Evolutionary conservation across 2,113 vertebrate species (phyloP), one percentile per base, ranked within the genome.

Genomic region (Stigmatopora argus): DNA sequence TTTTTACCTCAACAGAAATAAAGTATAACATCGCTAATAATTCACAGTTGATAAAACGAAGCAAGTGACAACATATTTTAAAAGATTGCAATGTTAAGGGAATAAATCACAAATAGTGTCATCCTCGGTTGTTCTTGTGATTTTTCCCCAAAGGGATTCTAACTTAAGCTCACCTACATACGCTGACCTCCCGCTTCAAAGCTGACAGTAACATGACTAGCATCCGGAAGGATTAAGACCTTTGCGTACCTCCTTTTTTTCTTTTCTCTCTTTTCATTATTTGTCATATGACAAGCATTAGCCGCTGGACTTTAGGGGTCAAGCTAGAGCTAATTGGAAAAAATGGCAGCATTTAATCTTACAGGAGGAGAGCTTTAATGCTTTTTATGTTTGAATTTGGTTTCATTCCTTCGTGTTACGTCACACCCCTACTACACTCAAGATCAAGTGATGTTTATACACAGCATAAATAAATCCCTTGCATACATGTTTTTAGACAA

Each of bases 221-320:
- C 75, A 61, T 81, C 77, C 66, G 62, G 72, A 78, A 65, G 77
- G 83, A 84, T 86, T 79, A 85, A 35, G 53, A 56, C 53, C 26
- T 34, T 8, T 13, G 12, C 23, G 6, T 56, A 31, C 13, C 53
- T 69, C 15, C 4, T 23, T 45, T 59, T 7, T 51, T 68, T 77
- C 67, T 38, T 71, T 73, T 56, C 64, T 44, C 65, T 77, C 69
- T 38, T 71, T 73, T 56, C 66, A 64, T 79, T 71, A 64, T 57
- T 66, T 65, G 56, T 83, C 86, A 86, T 38, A 68, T 87, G 86
- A 82, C 62, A 0, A 41, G 80, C 46, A 83, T 84, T 83, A 86
- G 64, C 67, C 5, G 12, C 5, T 51, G 62, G 7, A 11, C 45
- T 57, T 64, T 47, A 13, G 65, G 67, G 67, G 73, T 72, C 79